Percentiles rank a stretch among this genome's conserved stretches.
These are phyloP conservation scores for Oreotrochilus melanogaster DNA, from an alignment of 2,113 vertebrate genomes.

Conservation along the genomic window DNA sequence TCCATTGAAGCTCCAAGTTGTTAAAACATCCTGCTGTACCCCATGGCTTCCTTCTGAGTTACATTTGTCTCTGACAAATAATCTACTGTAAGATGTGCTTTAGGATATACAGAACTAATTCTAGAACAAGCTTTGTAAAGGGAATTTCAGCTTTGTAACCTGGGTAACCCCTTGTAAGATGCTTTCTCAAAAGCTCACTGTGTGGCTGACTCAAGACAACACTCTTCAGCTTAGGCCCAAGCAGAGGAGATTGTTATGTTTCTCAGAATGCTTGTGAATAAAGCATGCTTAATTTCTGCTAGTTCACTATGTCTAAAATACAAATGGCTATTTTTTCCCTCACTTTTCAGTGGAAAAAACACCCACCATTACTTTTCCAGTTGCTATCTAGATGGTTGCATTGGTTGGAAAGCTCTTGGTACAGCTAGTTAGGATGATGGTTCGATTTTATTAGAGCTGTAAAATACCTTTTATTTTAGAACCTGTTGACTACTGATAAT, in stretches of 20 bases:
- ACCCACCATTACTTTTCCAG: background rate
- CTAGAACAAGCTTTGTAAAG: background rate
- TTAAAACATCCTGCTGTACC: background rate
- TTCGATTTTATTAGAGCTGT: background rate
- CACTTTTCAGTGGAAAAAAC: background rate
- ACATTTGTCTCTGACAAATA: background rate
- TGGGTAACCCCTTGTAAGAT: background rate
- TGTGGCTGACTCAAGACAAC: background rate
- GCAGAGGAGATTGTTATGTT: background rate
- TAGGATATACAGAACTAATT: background rate
- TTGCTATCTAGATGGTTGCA: background rate
- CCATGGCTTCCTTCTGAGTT: background rate
- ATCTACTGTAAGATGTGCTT: background rate
- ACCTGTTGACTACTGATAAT: background rate
- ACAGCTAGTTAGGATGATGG: background rate
- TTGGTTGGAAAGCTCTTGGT: background rate
- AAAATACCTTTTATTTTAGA: background rate
- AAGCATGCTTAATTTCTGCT: background rate
- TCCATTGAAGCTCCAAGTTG: background rate
- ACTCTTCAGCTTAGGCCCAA: background rate
- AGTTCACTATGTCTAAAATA: background rate
- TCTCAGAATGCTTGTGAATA: background rate
- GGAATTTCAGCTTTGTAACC: background rate
- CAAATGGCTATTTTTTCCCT: background rate
- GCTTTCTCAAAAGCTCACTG: background rate